Conservation (phyloP, 2,113 vertebrate species). For the Zapornia atra region DNA sequence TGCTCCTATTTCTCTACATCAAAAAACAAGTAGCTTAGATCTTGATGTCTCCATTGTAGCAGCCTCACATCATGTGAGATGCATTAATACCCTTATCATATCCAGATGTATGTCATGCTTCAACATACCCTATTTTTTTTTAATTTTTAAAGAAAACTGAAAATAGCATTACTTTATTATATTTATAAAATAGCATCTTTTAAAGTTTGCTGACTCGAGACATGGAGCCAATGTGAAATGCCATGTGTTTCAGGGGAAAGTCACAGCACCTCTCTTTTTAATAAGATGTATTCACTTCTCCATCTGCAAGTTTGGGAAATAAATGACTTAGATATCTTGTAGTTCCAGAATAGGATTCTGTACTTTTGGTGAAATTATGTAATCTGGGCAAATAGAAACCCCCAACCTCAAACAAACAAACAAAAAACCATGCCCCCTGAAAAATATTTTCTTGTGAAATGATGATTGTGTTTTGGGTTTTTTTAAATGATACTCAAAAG, state of each 20-base stretch:
- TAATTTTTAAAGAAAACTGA: not conserved
- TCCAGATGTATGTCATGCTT: not conserved
- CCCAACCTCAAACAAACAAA: not conserved
- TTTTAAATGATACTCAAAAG: not conserved
- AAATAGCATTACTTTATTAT: not conserved
- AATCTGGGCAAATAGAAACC: not conserved
- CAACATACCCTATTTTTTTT: not conserved
- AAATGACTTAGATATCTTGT: not conserved
- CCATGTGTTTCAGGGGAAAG: not conserved
- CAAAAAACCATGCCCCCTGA: no score
- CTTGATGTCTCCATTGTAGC: not conserved
- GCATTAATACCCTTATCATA: not conserved
- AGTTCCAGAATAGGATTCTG: not conserved
- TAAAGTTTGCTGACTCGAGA: not conserved
- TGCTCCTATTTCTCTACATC: constrained; percentile 10
- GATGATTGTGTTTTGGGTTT: not conserved
- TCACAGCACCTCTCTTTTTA: not conserved
- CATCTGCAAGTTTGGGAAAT: not conserved
- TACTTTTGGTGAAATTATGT: not conserved
- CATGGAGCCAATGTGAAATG: not conserved
- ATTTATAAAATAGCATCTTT: not conserved
- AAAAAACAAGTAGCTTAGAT: not conserved
- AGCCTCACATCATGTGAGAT: not conserved
- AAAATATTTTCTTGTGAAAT: not conserved
- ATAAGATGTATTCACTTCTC: not conserved